Percentiles rank a stretch among this genome's conserved stretches.
These are phyloP conservation scores for Micrasema minimum DNA, from an alignment of 1,140 invertebrate species.

Conservation along the genomic window DNA sequence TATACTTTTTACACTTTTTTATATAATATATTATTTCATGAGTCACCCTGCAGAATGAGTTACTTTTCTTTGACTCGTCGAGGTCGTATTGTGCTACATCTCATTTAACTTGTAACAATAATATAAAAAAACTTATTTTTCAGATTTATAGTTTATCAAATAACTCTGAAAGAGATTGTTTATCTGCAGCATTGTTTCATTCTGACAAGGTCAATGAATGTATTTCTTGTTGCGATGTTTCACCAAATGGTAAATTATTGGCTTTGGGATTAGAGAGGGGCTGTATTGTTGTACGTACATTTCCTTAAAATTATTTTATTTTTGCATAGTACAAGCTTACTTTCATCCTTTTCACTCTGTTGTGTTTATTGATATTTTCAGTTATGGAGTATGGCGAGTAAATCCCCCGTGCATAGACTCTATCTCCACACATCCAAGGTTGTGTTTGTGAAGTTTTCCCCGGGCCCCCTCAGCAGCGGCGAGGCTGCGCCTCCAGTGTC, in stretches of 20 bases:
- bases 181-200: conserved; percentile 6
- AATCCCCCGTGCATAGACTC: conserved; percentile 24
- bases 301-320: too few relatives aligned
- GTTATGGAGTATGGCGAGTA: conserved; percentile 38
- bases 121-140: too few relatives aligned
- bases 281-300: conserved; percentile 41
- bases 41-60: too few relatives aligned
- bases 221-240: conserved; percentile 43
- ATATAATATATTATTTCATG: too few relatives aligned
- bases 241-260: conserved; percentile 41
- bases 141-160: conserved; percentile 23
- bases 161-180: conserved; percentile 13
- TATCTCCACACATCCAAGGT: conserved; percentile 36
- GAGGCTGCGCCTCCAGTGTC: not conserved
- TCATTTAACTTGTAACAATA: too few relatives aligned
- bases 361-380: conserved; percentile 28
- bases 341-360: too few relatives aligned
- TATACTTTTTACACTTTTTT: too few relatives aligned
- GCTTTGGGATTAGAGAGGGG: conserved; percentile 43
- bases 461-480: conserved; percentile 7
- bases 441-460: conserved; percentile 46
- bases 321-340: too few relatives aligned
- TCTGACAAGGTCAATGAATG: conserved; percentile 7
- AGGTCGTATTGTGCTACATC: too few relatives aligned
- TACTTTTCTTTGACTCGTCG: too few relatives aligned